phyloP scores from a whole-genome alignment of 1,140 invertebrate genomes.

The Cherax quadricarinatus region DNA sequence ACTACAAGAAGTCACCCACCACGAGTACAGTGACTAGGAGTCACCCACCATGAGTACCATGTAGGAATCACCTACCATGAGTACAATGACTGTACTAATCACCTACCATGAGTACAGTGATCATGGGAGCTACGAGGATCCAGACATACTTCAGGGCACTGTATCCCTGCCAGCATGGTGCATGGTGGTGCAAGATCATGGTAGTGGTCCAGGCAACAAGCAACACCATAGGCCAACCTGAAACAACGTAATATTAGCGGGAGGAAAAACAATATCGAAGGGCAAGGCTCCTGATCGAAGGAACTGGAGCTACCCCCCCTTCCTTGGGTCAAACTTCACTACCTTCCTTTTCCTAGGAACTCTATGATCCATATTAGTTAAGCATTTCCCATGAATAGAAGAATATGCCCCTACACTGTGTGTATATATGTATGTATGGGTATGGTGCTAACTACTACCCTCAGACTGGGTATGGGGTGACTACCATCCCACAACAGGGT shows the following conservation, averaged over 20 bases:
- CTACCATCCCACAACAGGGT: too few relatives aligned
- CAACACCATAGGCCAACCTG: slow-evolving; percentile 39
- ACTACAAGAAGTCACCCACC: too few relatives aligned
- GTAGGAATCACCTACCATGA: background rate
- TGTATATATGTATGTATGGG: background rate
- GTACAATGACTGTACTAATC: background rate
- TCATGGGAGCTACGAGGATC: slow-evolving; percentile 65
- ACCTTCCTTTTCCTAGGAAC: background rate
- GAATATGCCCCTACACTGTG: background rate
- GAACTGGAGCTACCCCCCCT: too few relatives aligned
- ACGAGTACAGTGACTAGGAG: background rate
- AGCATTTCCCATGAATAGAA: background rate
- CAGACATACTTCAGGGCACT: slow-evolving; percentile 12
- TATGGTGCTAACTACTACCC: too few relatives aligned
- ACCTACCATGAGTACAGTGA: slow-evolving; percentile 29
- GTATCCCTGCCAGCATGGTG: slow-evolving; percentile 61
- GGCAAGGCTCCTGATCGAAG: too few relatives aligned
- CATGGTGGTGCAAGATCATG: slow-evolving; percentile 18
- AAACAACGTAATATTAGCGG: background rate
- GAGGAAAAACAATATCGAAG: too few relatives aligned
- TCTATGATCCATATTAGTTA: background rate
- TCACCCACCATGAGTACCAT: background rate
- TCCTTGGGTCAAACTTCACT: too few relatives aligned
- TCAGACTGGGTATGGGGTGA: too few relatives aligned
- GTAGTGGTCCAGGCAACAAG: slow-evolving; percentile 22